A percentile compares a stretch with the other conserved stretches of the same genome.
Evolutionary conservation across 2,113 vertebrate genomes (phyloP).

Genomic region (Chaetorhynchus papuensis): DNA sequence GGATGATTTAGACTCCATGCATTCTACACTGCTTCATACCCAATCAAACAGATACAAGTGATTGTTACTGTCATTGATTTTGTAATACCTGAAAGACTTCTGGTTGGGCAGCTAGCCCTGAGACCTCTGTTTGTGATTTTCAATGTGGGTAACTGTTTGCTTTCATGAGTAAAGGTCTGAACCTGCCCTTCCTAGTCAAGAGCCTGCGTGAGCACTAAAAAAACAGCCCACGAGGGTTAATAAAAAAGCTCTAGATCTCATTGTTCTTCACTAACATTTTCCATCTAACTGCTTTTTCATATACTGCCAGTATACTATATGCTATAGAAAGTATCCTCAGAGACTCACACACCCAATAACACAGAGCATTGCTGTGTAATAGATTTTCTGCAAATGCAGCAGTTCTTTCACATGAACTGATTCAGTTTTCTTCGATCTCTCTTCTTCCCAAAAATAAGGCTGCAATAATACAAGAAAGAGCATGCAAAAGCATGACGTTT

Average conservation of each 20-base stretch:
- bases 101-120: background rate
- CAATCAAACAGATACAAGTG: background rate
- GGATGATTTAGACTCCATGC: background rate
- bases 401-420: background rate
- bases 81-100: background rate
- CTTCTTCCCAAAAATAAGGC: background rate
- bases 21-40: background rate
- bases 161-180: background rate
- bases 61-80: background rate
- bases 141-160: background rate
- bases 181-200: background rate
- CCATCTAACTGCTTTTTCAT: background rate
- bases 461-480: background rate
- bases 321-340: background rate
- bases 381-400: conserved; percentile 1
- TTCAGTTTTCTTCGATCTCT: background rate
- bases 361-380: background rate
- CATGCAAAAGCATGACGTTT: background rate
- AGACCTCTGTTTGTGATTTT: background rate
- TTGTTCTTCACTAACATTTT: background rate
- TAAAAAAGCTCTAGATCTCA: background rate
- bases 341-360: background rate
- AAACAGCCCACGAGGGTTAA: background rate
- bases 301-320: background rate
- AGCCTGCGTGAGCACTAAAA: background rate